These are phyloP conservation scores for Sabellastarte sp. DNA, from an alignment of 2,888 invertebrate genomes.

Conservation along the genomic window DNA sequence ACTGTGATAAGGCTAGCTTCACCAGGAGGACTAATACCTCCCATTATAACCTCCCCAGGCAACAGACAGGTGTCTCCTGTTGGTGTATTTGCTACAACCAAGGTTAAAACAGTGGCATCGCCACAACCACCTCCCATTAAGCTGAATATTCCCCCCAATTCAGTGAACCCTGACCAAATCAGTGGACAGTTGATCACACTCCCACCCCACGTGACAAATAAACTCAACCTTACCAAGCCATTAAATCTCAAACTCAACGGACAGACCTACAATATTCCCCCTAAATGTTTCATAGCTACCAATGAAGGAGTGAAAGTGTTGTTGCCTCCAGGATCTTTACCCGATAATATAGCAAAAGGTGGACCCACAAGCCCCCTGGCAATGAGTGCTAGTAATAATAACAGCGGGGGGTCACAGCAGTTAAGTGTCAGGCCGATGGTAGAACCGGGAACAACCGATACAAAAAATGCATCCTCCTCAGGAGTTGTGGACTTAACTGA, in stretches of 20 bases:
- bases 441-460: neutral
- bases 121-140: no score
- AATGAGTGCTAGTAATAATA: no score
- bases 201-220: slow-evolving; percentile 39
- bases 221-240: slow-evolving; percentile 40
- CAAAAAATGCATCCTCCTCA: neutral
- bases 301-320: slow-evolving; percentile 42
- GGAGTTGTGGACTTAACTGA: no score
- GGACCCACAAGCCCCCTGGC: slow-evolving; percentile 1
- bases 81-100: no score
- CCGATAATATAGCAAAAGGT: slow-evolving; percentile 10
- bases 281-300: slow-evolving; percentile 44
- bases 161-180: slow-evolving; percentile 10
- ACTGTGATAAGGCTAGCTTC: no score
- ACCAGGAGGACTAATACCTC: no score
- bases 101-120: no score
- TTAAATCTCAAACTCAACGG: slow-evolving; percentile 47
- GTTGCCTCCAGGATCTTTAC: slow-evolving; percentile 46
- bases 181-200: slow-evolving; percentile 43
- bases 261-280: slow-evolving; percentile 42
- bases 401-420: neutral
- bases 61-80: no score
- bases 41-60: no score
- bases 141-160: no score
- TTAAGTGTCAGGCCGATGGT: neutral